Evolutionary conservation across 1,140 invertebrate species (phyloP), one percentile per base, ranked within the genome.

Genomic region (Chlorops oryzae): DNA sequence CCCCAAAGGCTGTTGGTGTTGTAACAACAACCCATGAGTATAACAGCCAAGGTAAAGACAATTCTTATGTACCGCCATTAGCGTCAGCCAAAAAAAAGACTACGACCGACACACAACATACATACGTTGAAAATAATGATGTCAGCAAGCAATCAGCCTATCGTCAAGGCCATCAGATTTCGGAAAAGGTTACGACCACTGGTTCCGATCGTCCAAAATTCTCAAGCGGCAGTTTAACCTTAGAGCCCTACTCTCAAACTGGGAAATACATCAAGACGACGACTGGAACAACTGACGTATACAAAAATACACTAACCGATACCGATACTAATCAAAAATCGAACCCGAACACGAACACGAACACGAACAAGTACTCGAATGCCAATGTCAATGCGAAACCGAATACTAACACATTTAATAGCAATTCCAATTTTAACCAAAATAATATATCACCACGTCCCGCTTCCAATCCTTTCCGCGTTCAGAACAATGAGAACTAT

Each of bases 371-470:
- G 27, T 46, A 54, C 32, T 47, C 49, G 27, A 44, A 34, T 6
- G 9, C 40, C 21, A 15, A 13, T 50, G 10, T 45, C 52, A 32
- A 55, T 51, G 1, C 32, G 34, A 17, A 49, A 44, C 24, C 21
- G 32, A 20, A 42, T 28, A 10, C 27, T 42, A 5, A 20, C 48
- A 47, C 40, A 37, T 28, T 46, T 48, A 24, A 21, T 41, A 52
- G 38, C 4, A 9, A 41, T 46, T 0, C 35, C 15, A 41, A 22
- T 41, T 56, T 45, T 37, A 54, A 42, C 50, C 61, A 51, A 35
- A 51, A 47, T 54, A 64, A 68, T 51, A 61, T 65, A 65, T 62
- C 65, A 32, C 65, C 61, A 22, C 65, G 59, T 63, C 60, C 63
- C 57, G 61, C 60, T 46, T 15, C 52, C 59, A 54, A 54, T 15